Conservation (phyloP, 2,888 invertebrate genomes). For the Parapristionchus giblindavisi region DNA sequence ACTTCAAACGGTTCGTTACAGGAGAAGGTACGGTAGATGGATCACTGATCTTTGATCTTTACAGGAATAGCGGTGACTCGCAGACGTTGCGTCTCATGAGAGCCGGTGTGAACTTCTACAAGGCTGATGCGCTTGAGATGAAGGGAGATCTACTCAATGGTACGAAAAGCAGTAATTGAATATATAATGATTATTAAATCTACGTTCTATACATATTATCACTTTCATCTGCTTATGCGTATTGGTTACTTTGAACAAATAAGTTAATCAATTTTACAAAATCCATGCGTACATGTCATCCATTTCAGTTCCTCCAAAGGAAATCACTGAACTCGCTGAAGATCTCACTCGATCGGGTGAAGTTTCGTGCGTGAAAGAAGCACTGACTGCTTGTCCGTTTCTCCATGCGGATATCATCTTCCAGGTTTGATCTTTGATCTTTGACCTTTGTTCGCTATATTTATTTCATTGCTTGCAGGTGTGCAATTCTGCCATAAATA, state of each 20-base stretch:
- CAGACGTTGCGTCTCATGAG: conserved; percentile 33
- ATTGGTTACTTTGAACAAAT: too few relatives aligned
- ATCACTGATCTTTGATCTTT: neutral
- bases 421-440: conserved; percentile 9
- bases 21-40: neutral
- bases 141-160: conserved; percentile 12
- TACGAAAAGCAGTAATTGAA: neutral
- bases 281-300: neutral
- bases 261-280: too few relatives aligned
- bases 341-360: conserved; percentile 32
- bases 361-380: conserved; percentile 20
- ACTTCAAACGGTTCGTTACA: conserved; percentile 17
- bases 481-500: neutral
- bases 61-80: conserved; percentile 27
- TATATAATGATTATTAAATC: neutral
- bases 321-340: conserved; percentile 18
- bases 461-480: conserved; percentile 11
- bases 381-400: conserved; percentile 32
- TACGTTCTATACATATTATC: neutral
- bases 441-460: neutral
- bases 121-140: conserved; percentile 29
- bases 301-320: conserved; percentile 24
- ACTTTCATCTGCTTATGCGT: neutral
- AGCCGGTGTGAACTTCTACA: conserved; percentile 1
- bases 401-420: conserved; percentile 31